phyloP scores from a whole-genome alignment of 2,888 invertebrate genomes.

The Fragum sueziense region DNA sequence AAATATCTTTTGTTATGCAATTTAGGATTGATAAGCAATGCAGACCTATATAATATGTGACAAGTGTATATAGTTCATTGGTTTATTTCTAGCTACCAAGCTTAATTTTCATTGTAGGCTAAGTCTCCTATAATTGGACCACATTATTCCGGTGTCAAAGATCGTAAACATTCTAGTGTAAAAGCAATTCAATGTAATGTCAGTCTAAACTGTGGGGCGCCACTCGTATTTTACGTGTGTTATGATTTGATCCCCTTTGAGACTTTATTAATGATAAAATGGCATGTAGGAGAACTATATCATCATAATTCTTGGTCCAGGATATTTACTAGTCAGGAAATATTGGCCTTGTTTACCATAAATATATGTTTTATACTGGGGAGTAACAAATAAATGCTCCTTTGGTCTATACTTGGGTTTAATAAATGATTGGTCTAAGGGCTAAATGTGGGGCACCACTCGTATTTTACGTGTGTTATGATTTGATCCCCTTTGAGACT shows the following conservation, averaged over 20 bases:
- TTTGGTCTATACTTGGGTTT: too few relatives aligned
- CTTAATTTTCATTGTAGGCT: background rate
- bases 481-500: constrained; percentile 5
- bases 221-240: constrained; percentile 5
- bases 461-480: constrained; percentile 15
- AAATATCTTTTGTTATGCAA: too few relatives aligned
- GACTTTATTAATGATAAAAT: constrained; percentile 12
- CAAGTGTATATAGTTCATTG: too few relatives aligned
- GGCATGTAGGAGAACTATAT: constrained; percentile 24
- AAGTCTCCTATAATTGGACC: constrained; percentile 1
- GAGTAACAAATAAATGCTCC: too few relatives aligned
- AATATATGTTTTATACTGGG: too few relatives aligned
- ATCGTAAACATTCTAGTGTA: constrained; percentile 6
- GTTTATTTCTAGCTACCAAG: too few relatives aligned
- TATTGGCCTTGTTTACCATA: background rate
- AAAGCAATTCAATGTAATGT: constrained; percentile 19
- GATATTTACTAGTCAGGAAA: constrained; percentile 16
- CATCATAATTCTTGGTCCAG: constrained; percentile 22
- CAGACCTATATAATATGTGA: too few relatives aligned
- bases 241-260: constrained; percentile 17
- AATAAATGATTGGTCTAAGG: too few relatives aligned
- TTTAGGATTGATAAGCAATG: too few relatives aligned
- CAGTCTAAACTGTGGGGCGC: constrained; percentile 3
- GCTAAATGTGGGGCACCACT: constrained; percentile 4
- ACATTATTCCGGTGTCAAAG: background rate